Percentiles rank a stretch among this genome's conserved stretches.
Conservation (phyloP, 2,797 vertebrate species). For the Acanthurus lineatus region DNA sequence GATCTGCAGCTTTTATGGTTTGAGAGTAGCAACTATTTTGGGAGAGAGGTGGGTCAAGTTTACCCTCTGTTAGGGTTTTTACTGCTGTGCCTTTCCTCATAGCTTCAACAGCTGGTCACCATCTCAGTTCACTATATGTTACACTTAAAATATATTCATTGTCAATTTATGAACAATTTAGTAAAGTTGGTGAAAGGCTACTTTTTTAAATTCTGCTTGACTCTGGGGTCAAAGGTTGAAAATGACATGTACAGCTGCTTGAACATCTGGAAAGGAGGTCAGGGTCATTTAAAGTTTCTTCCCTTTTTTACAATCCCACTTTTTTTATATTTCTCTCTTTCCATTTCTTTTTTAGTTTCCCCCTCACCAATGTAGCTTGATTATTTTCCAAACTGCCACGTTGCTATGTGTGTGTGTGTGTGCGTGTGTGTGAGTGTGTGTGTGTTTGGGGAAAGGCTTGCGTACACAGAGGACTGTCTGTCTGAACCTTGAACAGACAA, state of each 20-base stretch:
- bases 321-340: not conserved
- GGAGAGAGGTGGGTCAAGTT: slow-evolving; percentile 34
- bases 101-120: not conserved
- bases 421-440: slow-evolving; percentile 41
- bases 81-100: not conserved
- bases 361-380: slow-evolving; percentile 30
- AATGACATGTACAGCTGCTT: slow-evolving; percentile 18
- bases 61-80: slow-evolving; percentile 8
- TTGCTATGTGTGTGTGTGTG: slow-evolving; percentile 37
- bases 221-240: slow-evolving; percentile 12
- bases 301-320: not conserved
- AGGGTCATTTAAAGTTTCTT: not conserved
- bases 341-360: slow-evolving; percentile 14
- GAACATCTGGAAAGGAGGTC: not conserved
- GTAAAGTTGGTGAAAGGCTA: not conserved
- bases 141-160: not conserved
- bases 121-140: not conserved
- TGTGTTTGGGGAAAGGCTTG: slow-evolving; percentile 49
- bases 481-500: slow-evolving; percentile 70
- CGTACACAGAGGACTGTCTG: slow-evolving; percentile 57
- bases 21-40: slow-evolving; percentile 39
- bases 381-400: slow-evolving; percentile 79
- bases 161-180: not conserved
- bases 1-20: slow-evolving; percentile 56
- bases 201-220: not conserved